Conservation (phyloP, 2,888 invertebrate species). For the Lycaena phlaeas region DNA sequence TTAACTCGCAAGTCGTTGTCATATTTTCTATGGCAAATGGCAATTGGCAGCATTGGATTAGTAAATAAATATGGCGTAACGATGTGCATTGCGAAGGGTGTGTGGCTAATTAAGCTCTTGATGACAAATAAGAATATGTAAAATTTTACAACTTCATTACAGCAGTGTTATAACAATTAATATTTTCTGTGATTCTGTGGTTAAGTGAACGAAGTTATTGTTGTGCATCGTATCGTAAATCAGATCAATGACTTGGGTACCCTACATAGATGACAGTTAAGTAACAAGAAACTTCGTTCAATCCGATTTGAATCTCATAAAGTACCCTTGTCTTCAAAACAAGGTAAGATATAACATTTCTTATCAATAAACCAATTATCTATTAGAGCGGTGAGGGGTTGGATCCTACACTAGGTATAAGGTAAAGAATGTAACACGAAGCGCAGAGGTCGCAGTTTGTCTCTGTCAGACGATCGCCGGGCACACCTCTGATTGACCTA, state of each 20-base stretch:
- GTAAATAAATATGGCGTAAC: conserved; percentile 66
- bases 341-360: conserved; percentile 36
- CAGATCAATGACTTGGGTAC: conserved; percentile 53
- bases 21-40: too few species aligned
- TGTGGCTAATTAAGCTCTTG: conserved; percentile 14
- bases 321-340: conserved; percentile 43
- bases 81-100: conserved; percentile 28
- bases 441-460: conserved; percentile 47
- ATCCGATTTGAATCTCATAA: conserved; percentile 43
- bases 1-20: too few species aligned
- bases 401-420: too few species aligned
- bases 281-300: conserved; percentile 39
- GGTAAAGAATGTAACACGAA: conserved; percentile 40
- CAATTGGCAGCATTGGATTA: conserved; percentile 29
- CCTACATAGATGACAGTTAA: conserved; percentile 47
- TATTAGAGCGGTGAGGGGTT: too few species aligned
- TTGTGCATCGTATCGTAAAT: conserved; percentile 33
- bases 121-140: conserved; percentile 1
- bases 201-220: conserved; percentile 16
- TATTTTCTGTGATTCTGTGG: conserved; percentile 2
- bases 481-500: conserved; percentile 72
- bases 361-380: too few species aligned
- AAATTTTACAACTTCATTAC: not conserved
- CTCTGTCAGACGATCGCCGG: conserved; percentile 43
- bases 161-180: not conserved